Base-by-base conservation (phyloP, 2,888 invertebrate genomes). In the Octonoba sinensis region DNA sequence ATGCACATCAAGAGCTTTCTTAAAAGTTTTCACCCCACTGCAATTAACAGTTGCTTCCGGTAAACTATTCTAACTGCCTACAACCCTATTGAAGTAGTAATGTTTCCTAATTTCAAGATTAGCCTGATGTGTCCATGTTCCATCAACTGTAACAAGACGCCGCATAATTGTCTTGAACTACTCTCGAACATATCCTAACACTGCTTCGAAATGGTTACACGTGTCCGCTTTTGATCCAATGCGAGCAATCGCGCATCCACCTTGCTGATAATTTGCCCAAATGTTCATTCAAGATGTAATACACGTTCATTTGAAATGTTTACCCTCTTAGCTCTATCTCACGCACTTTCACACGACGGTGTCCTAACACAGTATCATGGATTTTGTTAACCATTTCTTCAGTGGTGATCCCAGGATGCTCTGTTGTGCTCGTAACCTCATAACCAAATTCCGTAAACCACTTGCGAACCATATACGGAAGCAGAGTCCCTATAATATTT, bases 61-160 rank as follows among this genome's bases (percentile, higher is more conserved):
- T n/a, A n/a, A n/a, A n/a, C n/a, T n/a, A n/a, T n/a, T n/a, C n/a
- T n/a, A n/a, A n/a, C n/a, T n/a, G n/a, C n/a, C n/a, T n/a, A n/a
- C n/a, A n/a, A n/a, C n/a, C 87, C 87, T n/a, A n/a, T n/a, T n/a
- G n/a, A n/a, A n/a, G n/a, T n/a, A n/a, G n/a, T n/a, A n/a, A n/a
- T n/a, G n/a, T n/a, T n/a, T n/a, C n/a, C n/a, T n/a, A n/a, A n/a
- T n/a, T n/a, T n/a, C n/a, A n/a, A n/a, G n/a, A n/a, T n/a, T n/a
- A n/a, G n/a, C n/a, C n/a, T n/a, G n/a, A n/a, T n/a, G n/a, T n/a
- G n/a, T n/a, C n/a, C n/a, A 88, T 65, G 87, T 88, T 87, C 88
- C 87, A 85, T 88, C 88, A 15, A 87, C 86, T 77, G 87, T 87
- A 54, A 88, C 84, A 66, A 86, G 86, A 59, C 72, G 24, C 3